Conservation (phyloP, 2,113 vertebrate species). For the human region DNA sequence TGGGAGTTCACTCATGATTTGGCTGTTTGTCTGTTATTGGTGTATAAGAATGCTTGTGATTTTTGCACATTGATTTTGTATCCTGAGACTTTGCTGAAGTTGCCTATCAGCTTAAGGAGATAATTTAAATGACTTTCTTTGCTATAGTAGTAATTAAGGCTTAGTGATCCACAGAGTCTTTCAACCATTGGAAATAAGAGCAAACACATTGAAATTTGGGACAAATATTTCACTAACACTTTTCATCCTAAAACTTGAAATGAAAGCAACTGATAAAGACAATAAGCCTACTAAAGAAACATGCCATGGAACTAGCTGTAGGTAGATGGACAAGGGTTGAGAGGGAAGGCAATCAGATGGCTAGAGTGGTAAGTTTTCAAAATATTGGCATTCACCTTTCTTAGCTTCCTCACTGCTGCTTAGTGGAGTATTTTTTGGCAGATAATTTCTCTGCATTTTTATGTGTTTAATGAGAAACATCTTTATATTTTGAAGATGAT, state of each 20-base stretch:
- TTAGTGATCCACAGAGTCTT: not conserved
- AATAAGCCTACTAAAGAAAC: not conserved
- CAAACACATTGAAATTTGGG: not conserved
- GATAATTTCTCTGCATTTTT: not conserved
- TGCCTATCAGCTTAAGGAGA: not conserved
- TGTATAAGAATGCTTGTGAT: no score
- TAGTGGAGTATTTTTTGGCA: not conserved
- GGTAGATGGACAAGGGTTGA: not conserved
- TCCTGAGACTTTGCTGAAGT: no score
- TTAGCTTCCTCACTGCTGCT: not conserved
- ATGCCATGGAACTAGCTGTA: not conserved
- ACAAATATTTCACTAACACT: not conserved
- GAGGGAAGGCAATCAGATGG: not conserved
- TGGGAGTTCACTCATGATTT: no score
- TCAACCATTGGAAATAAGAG: not conserved
- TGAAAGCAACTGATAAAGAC: not conserved
- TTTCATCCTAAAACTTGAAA: conserved; percentile 3
- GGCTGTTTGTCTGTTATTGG: no score
- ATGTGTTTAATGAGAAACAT: not conserved
- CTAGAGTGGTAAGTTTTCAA: not conserved
- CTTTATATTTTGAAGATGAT: not conserved
- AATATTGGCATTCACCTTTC: not conserved
- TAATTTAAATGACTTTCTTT: conserved; percentile 20
- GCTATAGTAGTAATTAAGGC: not conserved
- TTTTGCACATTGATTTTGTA: no score